Base-by-base conservation (phyloP, 1,140 invertebrate genomes). In the Anastatus disparis region DNA sequence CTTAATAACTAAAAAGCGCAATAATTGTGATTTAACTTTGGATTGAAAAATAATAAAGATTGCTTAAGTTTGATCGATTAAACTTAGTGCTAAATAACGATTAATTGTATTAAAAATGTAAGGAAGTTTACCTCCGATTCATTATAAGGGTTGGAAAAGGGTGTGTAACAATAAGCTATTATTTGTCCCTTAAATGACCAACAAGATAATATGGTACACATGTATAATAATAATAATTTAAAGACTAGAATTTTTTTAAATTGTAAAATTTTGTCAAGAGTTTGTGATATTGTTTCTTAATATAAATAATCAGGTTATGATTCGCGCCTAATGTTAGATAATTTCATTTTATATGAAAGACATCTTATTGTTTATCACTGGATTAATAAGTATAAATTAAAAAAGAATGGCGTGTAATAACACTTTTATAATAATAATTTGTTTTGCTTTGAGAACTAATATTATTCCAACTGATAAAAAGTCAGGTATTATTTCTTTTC, bases 231-330 rank as follows among this genome's bases (percentile, higher is more conserved):
- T 59, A 73, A 73, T 20, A 64, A 50, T 68, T 44, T 68, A 64
- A 10, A 52, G 71, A 73, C 71, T 73, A 73, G 71, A 72, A 66
- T 7, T 40, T 72, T 68, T 29, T 50, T 12, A 72, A 72, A 63
- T 68, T n/a, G 44, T 20, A 44, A 44, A 70, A 64, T 70, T 64
- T 56, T 46, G 17, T 2, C 46, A 56, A 40, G 9, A 27, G 20
- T 58, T 12, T 3, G 9, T 17, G 26, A 44, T 52, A 50, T 52
- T n/a, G n/a, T 46, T 15, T 50, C 10, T 20, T 58, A 22, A 2
- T 9, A 66, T 29, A 40, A 22, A 52, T 38, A 15, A 64, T 63
- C 2, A 48, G 4, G 42, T 52, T 52, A 24, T 46, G 22, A 31
- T 13, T 58, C 29, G 27, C 17, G 53, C 20, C 20, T 56, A 38